Percentiles rank a stretch among this genome's conserved stretches.
phyloP scores from a whole-genome alignment of 2,797 vertebrate genomes.

The Hozukius guyotensis region DNA sequence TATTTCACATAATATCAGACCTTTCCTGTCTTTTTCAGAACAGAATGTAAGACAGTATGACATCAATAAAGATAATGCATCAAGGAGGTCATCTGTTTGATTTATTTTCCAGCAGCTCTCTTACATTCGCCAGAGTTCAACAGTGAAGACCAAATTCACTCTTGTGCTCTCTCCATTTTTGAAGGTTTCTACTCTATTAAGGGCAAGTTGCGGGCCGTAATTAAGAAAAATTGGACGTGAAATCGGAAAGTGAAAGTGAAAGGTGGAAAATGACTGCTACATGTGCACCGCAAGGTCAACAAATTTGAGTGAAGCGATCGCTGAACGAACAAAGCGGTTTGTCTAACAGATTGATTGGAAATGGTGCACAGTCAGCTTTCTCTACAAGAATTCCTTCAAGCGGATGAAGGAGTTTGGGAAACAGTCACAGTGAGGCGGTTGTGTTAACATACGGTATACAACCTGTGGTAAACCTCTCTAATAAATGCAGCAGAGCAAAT shows the following conservation, averaged over 20 bases:
- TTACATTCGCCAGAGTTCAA: neutral
- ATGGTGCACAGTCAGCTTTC: constrained; percentile 10
- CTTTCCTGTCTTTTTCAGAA: neutral
- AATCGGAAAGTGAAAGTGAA: constrained; percentile 52
- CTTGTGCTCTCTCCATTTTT: neutral
- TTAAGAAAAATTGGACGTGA: constrained; percentile 32
- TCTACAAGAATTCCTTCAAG: neutral
- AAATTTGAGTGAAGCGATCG: constrained; percentile 28
- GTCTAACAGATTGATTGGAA: constrained; percentile 20
- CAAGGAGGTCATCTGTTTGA: neutral
- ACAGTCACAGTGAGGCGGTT: neutral
- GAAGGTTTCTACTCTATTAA: neutral
- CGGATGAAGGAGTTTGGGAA: neutral
- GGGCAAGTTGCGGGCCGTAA: constrained; percentile 11
- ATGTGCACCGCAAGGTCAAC: constrained; percentile 26
- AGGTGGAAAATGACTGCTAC: constrained; percentile 39
- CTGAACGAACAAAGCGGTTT: constrained; percentile 29
- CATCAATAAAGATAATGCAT: neutral
- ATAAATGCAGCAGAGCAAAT: constrained; percentile 18
- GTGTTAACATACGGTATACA: neutral
- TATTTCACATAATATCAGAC: neutral
- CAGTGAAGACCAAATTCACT: constrained; percentile 7
- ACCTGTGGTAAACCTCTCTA: neutral
- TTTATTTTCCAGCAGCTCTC: neutral
- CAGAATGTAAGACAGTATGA: neutral